Conservation (phyloP, 2,797 vertebrate genomes). For the Bufotes viridis region DNA sequence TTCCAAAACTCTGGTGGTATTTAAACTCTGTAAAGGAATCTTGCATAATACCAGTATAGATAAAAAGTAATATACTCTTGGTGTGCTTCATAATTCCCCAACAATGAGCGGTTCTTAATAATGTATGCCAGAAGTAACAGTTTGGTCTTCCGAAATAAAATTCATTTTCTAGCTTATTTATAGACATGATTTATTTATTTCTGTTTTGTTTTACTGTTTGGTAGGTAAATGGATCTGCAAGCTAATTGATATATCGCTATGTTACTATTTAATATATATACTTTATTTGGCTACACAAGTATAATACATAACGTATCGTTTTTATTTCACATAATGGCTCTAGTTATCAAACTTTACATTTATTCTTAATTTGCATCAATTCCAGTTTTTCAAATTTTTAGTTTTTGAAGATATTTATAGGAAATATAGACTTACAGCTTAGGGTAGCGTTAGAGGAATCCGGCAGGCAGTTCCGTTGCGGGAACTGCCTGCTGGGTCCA, state of each 20-base stretch:
- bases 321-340: no score
- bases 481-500: no score
- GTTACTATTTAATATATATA: not conserved
- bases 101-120: slow-evolving; percentile 33
- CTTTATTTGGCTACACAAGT: no score
- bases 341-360: not conserved
- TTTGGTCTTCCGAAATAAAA: slow-evolving; percentile 29
- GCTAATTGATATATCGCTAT: not conserved
- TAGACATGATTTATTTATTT: not conserved
- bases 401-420: not conserved
- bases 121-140: slow-evolving; percentile 26
- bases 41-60: slow-evolving; percentile 51
- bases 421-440: not conserved
- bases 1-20: slow-evolving; percentile 52
- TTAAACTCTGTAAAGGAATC: slow-evolving; percentile 32
- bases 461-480: no score
- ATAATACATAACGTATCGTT: no score
- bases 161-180: not conserved
- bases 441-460: no score
- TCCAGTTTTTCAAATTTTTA: not conserved
- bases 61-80: slow-evolving; percentile 48
- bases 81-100: slow-evolving; percentile 42
- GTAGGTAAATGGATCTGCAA: not conserved
- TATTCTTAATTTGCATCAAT: not conserved
- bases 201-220: not conserved